Evolutionary conservation across 2,888 invertebrate species (phyloP), one percentile per base, ranked within the genome.

Genomic region (Nymphalis c-album): DNA sequence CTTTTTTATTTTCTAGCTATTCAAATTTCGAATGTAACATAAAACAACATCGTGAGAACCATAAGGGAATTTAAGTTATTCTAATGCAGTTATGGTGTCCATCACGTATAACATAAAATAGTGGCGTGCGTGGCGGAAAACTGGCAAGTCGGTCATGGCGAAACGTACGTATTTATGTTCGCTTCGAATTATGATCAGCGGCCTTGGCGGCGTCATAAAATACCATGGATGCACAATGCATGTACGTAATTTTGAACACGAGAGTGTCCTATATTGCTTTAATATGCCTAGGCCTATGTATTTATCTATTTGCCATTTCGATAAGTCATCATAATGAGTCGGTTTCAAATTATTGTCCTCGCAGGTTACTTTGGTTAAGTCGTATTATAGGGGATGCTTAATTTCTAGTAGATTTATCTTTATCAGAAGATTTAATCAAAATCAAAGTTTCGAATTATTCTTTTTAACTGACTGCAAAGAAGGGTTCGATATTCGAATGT

Each of bases 71-170:
- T 26, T 26, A 13, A 40, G 10, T 17, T 13, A 57, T 57, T 57
- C 57, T 57, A 57, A 57, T 57, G 57, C 57, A 57, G 35, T 53
- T 35, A 57, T 62, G 59, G 55, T 64, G 66, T 46, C 63, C 53
- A 61, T 65, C 50, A 63, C 31, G 59, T 57, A 60, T 58, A 20
- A 47, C 61, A 62, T 17, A 58, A 63, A 60, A 50, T 53, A 47
- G 45, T 71, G 31, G 66, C 69, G 69, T 69, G 70, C 68, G 60
- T 63, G 70, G 71, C 75, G 68, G 65, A 72, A 64, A 63, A 67
- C 61, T 68, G 73, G 73, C 75, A 83, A 82, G 75, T 81, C 78
- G 81, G 84, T 83, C 83, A 83, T 79, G 83, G 84, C 71, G 72
- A 67, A 69, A 71, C 69, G 70, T 71, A 71, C 69, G 70, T 71